phyloP scores from a whole-genome alignment of 2,888 invertebrate genomes.

The Dicyrtomina minuta region DNA sequence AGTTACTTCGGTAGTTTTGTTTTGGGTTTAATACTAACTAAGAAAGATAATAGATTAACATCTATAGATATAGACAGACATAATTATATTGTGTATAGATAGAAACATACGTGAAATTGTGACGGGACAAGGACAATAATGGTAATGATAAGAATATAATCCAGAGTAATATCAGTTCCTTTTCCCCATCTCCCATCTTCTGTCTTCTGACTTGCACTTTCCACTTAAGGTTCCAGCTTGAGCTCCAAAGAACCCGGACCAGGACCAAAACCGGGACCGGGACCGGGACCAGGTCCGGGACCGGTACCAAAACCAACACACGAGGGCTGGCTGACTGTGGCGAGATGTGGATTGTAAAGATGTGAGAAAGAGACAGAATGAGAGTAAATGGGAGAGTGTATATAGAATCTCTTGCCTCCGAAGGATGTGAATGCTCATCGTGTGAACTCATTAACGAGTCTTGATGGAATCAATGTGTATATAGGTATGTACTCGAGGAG shows the following conservation, averaged over 20 bases:
- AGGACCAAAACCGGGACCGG: constrained; percentile 3
- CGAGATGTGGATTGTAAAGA: constrained; percentile 11
- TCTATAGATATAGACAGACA: constrained; percentile 1
- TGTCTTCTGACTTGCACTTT: no score
- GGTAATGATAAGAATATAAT: constrained; percentile 13
- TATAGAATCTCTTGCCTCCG: not conserved
- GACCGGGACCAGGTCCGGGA: no score
- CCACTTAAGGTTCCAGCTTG: not conserved
- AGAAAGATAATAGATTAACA: no score
- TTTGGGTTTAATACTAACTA: not conserved
- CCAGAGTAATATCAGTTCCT: constrained; percentile 10
- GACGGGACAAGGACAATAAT: constrained; percentile 6
- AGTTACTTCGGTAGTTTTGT: not conserved
- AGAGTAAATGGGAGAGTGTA: no score
- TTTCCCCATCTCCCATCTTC: constrained; percentile 1
- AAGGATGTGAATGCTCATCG: constrained; percentile 11
- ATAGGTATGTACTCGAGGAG: not conserved
- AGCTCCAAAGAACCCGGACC: not conserved
- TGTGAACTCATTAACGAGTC: constrained; percentile 33
- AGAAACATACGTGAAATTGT: not conserved
- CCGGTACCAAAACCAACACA: no score
- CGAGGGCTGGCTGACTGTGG: no score
- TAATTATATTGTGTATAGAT: not conserved
- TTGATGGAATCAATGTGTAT: constrained; percentile 25
- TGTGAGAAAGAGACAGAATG: not conserved